Base-by-base conservation (phyloP, 92 coral and sea anemone species). In the Epizoanthus ramosus region DNA sequence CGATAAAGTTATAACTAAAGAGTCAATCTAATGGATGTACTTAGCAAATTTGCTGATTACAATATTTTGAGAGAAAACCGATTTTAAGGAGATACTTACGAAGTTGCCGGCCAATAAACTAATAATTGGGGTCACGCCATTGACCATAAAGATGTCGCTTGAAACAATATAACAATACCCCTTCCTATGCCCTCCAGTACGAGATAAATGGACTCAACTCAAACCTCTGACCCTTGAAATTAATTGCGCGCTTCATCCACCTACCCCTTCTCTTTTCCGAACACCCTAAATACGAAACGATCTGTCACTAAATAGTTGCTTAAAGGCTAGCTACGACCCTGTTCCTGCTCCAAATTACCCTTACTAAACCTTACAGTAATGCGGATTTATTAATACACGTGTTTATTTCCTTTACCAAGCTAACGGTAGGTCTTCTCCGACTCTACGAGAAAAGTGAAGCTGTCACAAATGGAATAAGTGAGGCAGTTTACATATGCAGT, bases 401-500 rank as follows among this genome's bases (percentile, higher is more conserved):
- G 57, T 22, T 77, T 60, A 19, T 39, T 65, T 77, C 19, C 43
- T 57, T 37, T 39, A 76, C 81, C 43, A 61, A 77, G 22, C 66
- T 59, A 77, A 77, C 57, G 52, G 17, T 41, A 76, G 47, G 39
- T 41, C 66, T 5, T 16, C 43, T 61, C 25, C 41, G 47, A 77
- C 56, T 56, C 70, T 57, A 77, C 53, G 63, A 21, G 80, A 22
- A 60, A 77, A 61, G 82, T 77, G 82, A 77, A 60, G 22, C 31
- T 41, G 56, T 65, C 39, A 39, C 70, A 54, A 61, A 77, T 21
- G 82, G 71, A 24, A 9, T 15, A 67, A 67, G 47, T 33, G 71
- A 47, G 22, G 45, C 71, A 77, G 82, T 77, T 77, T 59, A 58
- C 39, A 75, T 60, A 56, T 37, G 57, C 65, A 77, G 52, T 61